These are phyloP conservation scores for Ptychobarbus kaznakovi DNA, from an alignment of 2,797 vertebrate species.

Conservation along the genomic window DNA sequence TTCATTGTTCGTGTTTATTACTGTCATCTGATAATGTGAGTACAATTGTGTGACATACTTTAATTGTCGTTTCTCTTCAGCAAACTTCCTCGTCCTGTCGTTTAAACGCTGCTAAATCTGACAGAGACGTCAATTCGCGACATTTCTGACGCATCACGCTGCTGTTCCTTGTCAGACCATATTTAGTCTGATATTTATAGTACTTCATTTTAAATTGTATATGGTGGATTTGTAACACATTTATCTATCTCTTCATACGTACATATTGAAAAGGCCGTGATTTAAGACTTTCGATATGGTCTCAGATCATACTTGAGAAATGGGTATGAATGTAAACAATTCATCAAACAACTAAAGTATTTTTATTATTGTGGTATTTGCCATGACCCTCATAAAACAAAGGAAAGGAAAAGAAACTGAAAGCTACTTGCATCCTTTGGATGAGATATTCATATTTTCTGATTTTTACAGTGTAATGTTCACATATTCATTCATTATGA, in stretches of 20 bases:
- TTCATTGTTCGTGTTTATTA: neutral
- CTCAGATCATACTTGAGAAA: neutral
- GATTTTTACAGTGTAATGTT: neutral
- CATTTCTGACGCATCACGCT: neutral
- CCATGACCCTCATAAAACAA: neutral
- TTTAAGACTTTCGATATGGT: neutral
- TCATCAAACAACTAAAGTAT: neutral
- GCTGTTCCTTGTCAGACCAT: neutral
- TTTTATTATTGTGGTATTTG: neutral
- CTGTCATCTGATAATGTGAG: conserved; percentile 29
- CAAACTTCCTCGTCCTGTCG: neutral
- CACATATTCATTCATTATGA: neutral
- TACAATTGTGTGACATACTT: neutral
- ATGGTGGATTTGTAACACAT: neutral
- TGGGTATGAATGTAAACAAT: neutral
- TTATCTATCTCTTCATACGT: neutral
- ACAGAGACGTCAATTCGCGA: neutral
- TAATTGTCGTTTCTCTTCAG: neutral
- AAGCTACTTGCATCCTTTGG: no score
- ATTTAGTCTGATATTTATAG: neutral
- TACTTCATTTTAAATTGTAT: neutral
- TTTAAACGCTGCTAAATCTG: neutral
- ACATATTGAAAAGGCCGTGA: neutral
- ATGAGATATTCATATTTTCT: neutral
- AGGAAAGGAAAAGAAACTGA: neutral